Percentiles rank a stretch among this genome's conserved stretches.
Conservation (phyloP, 2,888 invertebrate species). For the Pristionchus japonicus region DNA sequence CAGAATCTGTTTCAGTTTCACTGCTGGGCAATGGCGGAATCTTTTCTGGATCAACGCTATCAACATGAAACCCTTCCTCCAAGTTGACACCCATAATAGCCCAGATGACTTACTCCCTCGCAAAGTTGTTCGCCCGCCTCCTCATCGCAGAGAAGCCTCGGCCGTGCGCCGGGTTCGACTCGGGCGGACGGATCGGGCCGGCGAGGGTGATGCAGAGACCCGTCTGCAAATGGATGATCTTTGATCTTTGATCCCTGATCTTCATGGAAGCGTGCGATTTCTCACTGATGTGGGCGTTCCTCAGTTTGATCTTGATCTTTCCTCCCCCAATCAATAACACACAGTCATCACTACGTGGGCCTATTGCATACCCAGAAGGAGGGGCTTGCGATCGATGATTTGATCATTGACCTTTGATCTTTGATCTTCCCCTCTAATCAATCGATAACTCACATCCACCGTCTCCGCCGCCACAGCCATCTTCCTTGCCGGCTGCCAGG, state of each 20-base stretch:
- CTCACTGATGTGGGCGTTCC: too few relatives aligned
- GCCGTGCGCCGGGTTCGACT: neutral
- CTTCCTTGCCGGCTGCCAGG: slow-evolving; percentile 6
- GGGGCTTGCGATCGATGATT: too few relatives aligned
- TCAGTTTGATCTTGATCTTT: too few relatives aligned
- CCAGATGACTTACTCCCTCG: slow-evolving; percentile 13
- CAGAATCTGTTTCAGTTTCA: too few relatives aligned
- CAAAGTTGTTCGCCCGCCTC: neutral
- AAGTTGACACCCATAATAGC: too few relatives aligned
- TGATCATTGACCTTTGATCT: neutral
- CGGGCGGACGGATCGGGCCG: slow-evolving; percentile 42
- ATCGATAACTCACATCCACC: neutral
- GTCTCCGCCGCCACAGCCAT: neutral
- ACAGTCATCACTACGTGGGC: too few relatives aligned
- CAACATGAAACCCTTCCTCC: too few relatives aligned
- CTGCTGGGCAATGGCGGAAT: too few relatives aligned
- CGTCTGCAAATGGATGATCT: neutral
- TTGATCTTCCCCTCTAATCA: neutral
- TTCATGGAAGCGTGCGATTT: too few relatives aligned
- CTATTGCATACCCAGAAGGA: too few relatives aligned
- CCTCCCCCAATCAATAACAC: too few relatives aligned
- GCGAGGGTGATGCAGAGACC: slow-evolving; percentile 12
- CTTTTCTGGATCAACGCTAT: too few relatives aligned
- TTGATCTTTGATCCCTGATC: neutral
- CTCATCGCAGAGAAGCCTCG: neutral